A percentile compares a stretch with the other conserved stretches of the same genome.
These are phyloP conservation scores for Ceratoteleas bidentatus DNA, from an alignment of 1,140 invertebrate genomes.

Conservation along the genomic window DNA sequence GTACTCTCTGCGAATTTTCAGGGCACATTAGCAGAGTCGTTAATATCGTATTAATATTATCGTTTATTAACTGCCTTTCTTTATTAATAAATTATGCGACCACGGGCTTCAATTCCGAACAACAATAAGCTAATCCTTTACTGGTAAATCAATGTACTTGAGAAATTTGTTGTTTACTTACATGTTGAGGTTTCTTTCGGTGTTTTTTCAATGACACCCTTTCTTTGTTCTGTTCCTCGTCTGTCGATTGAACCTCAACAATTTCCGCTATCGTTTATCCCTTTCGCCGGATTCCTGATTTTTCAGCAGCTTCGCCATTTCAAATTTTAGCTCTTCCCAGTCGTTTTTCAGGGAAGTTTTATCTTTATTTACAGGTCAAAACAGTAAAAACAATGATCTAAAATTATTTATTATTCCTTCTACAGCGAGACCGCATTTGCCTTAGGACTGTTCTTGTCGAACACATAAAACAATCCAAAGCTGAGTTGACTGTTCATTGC, in stretches of 20 bases:
- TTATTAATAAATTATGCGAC: background rate
- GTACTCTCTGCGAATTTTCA: background rate
- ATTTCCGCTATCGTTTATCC: too few species aligned
- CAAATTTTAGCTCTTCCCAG: background rate
- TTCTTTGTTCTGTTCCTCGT: background rate
- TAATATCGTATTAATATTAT: background rate
- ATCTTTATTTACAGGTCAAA: background rate
- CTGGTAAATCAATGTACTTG: too few species aligned
- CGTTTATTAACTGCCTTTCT: background rate
- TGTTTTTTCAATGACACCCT: too few species aligned
- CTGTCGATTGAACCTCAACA: too few species aligned
- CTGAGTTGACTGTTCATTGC: background rate
- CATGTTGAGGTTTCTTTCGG: too few species aligned
- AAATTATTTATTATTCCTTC: background rate
- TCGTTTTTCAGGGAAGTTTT: background rate
- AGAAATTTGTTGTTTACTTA: too few species aligned
- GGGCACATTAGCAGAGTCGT: background rate
- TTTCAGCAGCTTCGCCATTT: background rate
- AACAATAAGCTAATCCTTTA: too few species aligned
- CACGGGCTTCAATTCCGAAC: too few species aligned
- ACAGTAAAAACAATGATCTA: background rate
- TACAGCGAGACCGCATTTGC: background rate
- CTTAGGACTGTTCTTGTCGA: background rate
- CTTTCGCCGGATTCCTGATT: background rate
- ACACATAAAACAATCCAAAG: slow-evolving; percentile 1